These are phyloP conservation scores for Eupithecia insigniata DNA, from an alignment of 2,888 invertebrate genomes.

Conservation along the genomic window DNA sequence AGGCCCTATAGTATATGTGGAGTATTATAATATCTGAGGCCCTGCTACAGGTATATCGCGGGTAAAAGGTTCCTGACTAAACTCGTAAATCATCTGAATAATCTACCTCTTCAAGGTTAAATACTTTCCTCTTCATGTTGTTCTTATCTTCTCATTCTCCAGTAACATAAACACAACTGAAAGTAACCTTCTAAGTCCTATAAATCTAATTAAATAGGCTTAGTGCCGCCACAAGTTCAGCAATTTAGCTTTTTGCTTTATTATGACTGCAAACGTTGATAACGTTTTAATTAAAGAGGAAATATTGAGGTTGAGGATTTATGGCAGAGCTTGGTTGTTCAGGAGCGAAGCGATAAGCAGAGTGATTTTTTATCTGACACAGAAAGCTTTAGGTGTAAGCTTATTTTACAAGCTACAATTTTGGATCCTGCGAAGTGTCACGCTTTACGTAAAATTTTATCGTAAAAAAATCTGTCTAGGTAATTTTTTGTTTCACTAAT, in stretches of 20 bases:
- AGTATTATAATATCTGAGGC: too few relatives aligned
- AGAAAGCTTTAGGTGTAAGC: background rate
- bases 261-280: slow-evolving; percentile 53
- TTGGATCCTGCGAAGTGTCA: too few relatives aligned
- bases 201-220: slow-evolving; percentile 45
- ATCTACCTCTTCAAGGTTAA: background rate
- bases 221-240: slow-evolving; percentile 44
- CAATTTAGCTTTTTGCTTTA: slow-evolving; percentile 47
- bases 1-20: too few relatives aligned
- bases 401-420: background rate
- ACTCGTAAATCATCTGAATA: background rate
- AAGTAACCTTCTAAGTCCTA: slow-evolving; percentile 31
- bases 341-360: slow-evolving; percentile 26
- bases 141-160: background rate
- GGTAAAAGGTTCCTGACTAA: background rate
- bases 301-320: slow-evolving; percentile 45
- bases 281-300: slow-evolving; percentile 54
- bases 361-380: background rate
- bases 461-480: too few relatives aligned
- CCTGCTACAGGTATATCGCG: too few relatives aligned
- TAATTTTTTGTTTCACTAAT: too few relatives aligned
- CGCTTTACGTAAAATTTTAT: too few relatives aligned
- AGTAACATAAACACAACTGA: slow-evolving; percentile 24
- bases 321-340: slow-evolving; percentile 18
- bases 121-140: background rate